Evolutionary conservation across 2,888 invertebrate species (phyloP).

Genomic region (Nomada ferruginata): DNA sequence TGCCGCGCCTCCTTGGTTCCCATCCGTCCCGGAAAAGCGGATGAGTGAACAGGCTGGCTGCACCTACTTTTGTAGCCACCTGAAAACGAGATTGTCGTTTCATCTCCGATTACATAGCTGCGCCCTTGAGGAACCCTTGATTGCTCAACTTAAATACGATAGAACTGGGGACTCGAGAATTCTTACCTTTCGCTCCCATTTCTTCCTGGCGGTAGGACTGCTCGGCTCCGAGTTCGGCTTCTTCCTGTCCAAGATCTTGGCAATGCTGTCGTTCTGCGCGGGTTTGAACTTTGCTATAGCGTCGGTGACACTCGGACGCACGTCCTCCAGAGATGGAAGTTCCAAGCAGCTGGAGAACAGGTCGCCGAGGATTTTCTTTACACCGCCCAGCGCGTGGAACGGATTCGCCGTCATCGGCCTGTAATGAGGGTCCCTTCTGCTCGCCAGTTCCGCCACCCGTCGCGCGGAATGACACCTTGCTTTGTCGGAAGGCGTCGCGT

Average conservation of each 20-base stretch:
- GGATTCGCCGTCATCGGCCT: conserved; percentile 89
- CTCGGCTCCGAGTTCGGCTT: conserved; percentile 83
- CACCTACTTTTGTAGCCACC: conserved; percentile 84
- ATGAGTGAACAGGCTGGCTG: conserved; percentile 87
- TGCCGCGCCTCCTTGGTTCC: conserved; percentile 90
- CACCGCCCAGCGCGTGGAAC: conserved; percentile 91
- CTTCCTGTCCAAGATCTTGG: conserved; percentile 81
- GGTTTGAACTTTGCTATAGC: conserved; percentile 79
- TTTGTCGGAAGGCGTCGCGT: conserved; percentile 89
- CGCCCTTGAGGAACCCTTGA: neutral
- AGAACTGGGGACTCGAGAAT: too few species aligned
- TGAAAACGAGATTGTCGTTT: conserved; percentile 50
- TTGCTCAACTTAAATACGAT: neutral
- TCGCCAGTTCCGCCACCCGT: conserved; percentile 93
- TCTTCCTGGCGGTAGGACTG: conserved; percentile 82
- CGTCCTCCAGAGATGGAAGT: conserved; percentile 88
- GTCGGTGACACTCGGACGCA: conserved; percentile 85
- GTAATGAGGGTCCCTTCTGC: conserved; percentile 93
- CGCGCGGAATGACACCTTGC: conserved; percentile 89
- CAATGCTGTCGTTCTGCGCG: conserved; percentile 81
- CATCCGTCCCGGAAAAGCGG: conserved; percentile 85
- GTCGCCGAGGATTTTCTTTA: conserved; percentile 91
- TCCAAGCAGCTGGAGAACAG: conserved; percentile 92
- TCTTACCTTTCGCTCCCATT: conserved; percentile 82
- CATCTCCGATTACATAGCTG: conserved; percentile 9